phyloP scores from a whole-genome alignment of 2,888 invertebrate species.

The Rhagophthalmus giganteus region DNA sequence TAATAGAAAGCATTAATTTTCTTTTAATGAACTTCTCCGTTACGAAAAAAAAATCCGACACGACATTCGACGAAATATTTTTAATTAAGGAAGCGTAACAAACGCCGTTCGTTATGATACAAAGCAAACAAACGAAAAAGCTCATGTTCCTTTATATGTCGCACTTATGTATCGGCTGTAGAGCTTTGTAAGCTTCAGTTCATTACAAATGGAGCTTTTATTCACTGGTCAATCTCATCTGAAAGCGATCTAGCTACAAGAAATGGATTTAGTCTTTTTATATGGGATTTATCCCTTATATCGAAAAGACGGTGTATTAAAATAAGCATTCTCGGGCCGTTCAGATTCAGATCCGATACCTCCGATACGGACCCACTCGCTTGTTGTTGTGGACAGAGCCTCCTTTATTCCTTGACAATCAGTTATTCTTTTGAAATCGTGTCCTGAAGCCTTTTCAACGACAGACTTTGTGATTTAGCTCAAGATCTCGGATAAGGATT shows the following conservation, averaged over 20 bases:
- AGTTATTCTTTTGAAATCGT: slow-evolving; percentile 53
- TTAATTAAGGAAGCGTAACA: background rate
- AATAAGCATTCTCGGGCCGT: slow-evolving; percentile 33
- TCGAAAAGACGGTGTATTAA: slow-evolving; percentile 38
- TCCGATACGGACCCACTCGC: slow-evolving; percentile 34
- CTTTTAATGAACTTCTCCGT: too few relatives aligned
- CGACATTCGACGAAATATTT: background rate
- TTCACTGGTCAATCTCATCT: slow-evolving; percentile 55
- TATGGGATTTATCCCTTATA: slow-evolving; percentile 31
- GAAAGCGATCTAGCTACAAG: slow-evolving; percentile 53
- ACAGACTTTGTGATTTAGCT: slow-evolving; percentile 51
- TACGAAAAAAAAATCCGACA: background rate
- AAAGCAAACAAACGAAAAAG: slow-evolving; percentile 22
- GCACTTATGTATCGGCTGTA: slow-evolving; percentile 40
- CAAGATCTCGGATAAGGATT: slow-evolving; percentile 48
- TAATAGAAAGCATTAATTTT: too few relatives aligned
- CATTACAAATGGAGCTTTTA: slow-evolving; percentile 56
- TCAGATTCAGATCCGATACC: slow-evolving; percentile 37
- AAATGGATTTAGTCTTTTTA: slow-evolving; percentile 48
- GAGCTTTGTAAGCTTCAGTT: slow-evolving; percentile 49
- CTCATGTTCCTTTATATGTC: slow-evolving; percentile 31
- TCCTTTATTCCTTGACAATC: slow-evolving; percentile 51
- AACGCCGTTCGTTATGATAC: background rate
- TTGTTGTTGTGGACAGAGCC: slow-evolving; percentile 39
- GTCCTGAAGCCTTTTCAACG: slow-evolving; percentile 52